phyloP scores from a whole-genome alignment of 1,140 invertebrate species.

The Brachionus calyciflorus region DNA sequence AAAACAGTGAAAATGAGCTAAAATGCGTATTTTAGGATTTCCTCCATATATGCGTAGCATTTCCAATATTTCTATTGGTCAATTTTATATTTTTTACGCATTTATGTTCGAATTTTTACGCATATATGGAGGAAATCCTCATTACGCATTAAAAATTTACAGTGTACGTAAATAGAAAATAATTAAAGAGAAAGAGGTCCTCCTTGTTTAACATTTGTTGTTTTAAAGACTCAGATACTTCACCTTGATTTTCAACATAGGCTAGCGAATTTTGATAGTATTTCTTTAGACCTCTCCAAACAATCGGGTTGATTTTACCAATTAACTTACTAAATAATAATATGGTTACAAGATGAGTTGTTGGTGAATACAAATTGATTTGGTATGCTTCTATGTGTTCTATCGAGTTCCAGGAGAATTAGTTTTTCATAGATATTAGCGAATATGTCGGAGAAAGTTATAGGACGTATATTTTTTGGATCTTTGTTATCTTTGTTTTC shows the following conservation, averaged over 20 bases:
- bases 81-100: too few relatives aligned
- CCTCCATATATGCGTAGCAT: too few relatives aligned
- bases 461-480: background rate
- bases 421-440: slow-evolving; percentile 21
- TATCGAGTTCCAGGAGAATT: background rate
- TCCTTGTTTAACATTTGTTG: background rate
- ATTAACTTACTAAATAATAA: background rate
- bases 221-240: slow-evolving; percentile 1
- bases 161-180: too few relatives aligned
- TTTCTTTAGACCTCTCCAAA: background rate
- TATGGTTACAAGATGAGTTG: slow-evolving; percentile 7
- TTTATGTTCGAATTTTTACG: too few relatives aligned
- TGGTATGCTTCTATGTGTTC: background rate
- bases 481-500: background rate
- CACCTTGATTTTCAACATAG: slow-evolving; percentile 13
- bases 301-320: slow-evolving; percentile 4
- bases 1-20: too few relatives aligned
- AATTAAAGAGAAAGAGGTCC: background rate
- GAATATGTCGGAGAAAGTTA: slow-evolving; percentile 23
- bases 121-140: too few relatives aligned
- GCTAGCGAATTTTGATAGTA: slow-evolving; percentile 5
- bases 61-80: too few relatives aligned
- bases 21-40: too few relatives aligned
- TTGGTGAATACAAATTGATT: slow-evolving; percentile 15
- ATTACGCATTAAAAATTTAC: too few relatives aligned